Evolutionary conservation across 2,888 invertebrate genomes (phyloP), one percentile per base, ranked within the genome.

Genomic region (Autographa pulchrina): DNA sequence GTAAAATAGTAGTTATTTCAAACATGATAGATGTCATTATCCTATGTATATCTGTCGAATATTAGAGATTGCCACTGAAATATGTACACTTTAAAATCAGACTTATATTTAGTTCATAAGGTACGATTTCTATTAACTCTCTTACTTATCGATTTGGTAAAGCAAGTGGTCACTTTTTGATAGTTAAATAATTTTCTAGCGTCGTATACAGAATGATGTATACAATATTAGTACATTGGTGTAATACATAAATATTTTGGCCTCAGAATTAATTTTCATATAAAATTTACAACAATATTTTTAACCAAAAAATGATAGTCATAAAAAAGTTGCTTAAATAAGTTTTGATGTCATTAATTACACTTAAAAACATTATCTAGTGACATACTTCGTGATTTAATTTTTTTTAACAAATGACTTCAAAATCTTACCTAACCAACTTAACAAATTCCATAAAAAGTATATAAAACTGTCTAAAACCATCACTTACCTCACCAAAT

Each of bases 71-170:
- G 78, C 74, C 84, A 84, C 74, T 78, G 78, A 80, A 81, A 78
- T 78, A 83, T 81, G 70, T 77, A 86, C 83, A 83, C 63, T 76
- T 77, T 80, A 85, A 86, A 82, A 87, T 87, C 88, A 88, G 88
- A 87, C 88, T 88, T 88, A 86, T 84, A 80, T 72, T 82, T 87
- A 87, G 68, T 77, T 83, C 85, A 87, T 86, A 88, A 88, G 88
- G 88, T 88, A 87, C 85, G 78, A 86, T 82, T 83, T 85, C 77
- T 76, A 74, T 66, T 72, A 82, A 80, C 73, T 72, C 62, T 80
- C 71, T 70, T 41, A 63, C 54, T 61, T 70, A 72, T 65, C 31
- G 18, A 16, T 81, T 77, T 80, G 59, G 62, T 70, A 41, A 60
- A 59, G 68, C 48, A 38, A 68, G 72, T 76, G 60, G 31, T 61